phyloP scores from a whole-genome alignment of 2,888 invertebrate species.

The Protophormia terraenovae region DNA sequence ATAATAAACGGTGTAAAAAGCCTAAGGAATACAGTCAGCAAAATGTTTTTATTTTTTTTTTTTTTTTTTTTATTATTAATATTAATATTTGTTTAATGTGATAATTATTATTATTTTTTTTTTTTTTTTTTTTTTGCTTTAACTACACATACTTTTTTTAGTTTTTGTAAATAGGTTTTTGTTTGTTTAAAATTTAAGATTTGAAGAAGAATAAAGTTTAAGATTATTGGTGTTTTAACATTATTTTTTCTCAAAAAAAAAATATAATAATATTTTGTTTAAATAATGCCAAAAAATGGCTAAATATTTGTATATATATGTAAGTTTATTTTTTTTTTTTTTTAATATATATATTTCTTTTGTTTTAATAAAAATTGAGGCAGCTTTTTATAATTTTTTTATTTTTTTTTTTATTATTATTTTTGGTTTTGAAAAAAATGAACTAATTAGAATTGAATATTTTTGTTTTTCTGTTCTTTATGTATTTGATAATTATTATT shows the following conservation, averaged over 20 bases:
- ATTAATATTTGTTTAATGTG: constrained; percentile 54
- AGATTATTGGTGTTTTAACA: constrained; percentile 63
- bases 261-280: constrained; percentile 51
- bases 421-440: constrained; percentile 46
- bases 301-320: constrained; percentile 63
- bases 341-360: constrained; percentile 21
- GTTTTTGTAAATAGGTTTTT: constrained; percentile 63
- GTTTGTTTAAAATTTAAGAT: constrained; percentile 58
- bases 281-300: constrained; percentile 66
- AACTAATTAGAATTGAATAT: constrained; percentile 66
- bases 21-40: constrained; percentile 80
- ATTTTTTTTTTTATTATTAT: constrained; percentile 28
- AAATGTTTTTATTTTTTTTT: constrained; percentile 69
- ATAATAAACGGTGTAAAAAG: constrained; percentile 78
- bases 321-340: constrained; percentile 24
- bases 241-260: constrained; percentile 53
- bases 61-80: constrained; percentile 61
- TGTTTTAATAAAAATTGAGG: constrained; percentile 64
- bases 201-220: constrained; percentile 61
- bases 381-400: constrained; percentile 56
- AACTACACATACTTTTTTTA: constrained; percentile 42
- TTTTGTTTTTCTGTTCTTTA: neutral
- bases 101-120: constrained; percentile 62
- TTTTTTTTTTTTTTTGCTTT: constrained; percentile 43
- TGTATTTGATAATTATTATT: constrained; percentile 28